Base-by-base conservation (phyloP, 2,113 vertebrate species). In the Emydocephalus ijimae region DNA sequence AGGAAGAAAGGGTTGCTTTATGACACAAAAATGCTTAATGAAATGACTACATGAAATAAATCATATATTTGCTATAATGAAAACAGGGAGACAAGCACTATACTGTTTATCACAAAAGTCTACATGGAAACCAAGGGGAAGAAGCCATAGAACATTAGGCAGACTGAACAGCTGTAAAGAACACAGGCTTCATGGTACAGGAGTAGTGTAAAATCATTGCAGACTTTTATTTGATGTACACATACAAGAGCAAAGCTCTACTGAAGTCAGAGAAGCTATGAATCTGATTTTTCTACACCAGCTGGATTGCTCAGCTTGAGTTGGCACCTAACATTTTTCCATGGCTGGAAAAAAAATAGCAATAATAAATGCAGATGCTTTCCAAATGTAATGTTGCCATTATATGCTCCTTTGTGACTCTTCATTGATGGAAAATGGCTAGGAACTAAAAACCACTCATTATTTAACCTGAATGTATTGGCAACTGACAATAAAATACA, bases 311-410 rank as follows among this genome's bases (percentile, higher is more conserved):
- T 91, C 90, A 85, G 91, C 88, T 94, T 95, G 29, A 90, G 10
- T 24, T 85, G 92, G 23, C 1, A 92, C 12, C 52, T 0, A 1
- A 87, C 74, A n/a, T 92, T 94, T 92, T 86, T 87, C 24, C 11
- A 57, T 24, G 87, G 12, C 93, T 87, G 10, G 29, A 94, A 85
- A 55, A 50, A 91, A 93, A 95, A 92, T 26, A 93, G 89, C 94
- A 1, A 24, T 89, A 64, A 87, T 0, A 91, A 94, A 90, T 57
- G 52, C 92, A 92, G 11, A 86, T 90, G 64, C 85, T 50, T 90
- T 90, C 29, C 91, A 93, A 92, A 92, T 59, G 0, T 91, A 85
- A 52, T 0, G 0, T 50, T 61, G 15, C 7, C 89, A 21, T 59
- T 61, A 3, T 91, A 90, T 91, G 34, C 9, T 93, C 90, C 90